Evolutionary conservation across 2,113 vertebrate genomes (phyloP), one percentile per base, ranked within the genome.

Genomic region (Sceloporus undulatus): DNA sequence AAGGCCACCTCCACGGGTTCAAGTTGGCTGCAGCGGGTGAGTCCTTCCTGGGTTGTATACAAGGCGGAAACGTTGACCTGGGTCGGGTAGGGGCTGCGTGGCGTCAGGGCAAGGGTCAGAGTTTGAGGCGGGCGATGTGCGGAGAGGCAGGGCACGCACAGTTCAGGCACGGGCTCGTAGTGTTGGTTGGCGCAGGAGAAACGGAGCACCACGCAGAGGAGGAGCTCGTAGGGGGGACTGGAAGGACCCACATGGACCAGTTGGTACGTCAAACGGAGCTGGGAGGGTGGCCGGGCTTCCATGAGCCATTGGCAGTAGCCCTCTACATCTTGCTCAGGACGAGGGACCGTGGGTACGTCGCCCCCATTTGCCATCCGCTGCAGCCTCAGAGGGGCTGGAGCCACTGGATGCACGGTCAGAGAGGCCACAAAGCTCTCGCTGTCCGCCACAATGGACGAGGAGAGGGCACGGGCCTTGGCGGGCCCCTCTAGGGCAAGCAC

Each of bases 161-260:
- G 76, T 74, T 98, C 96, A 0, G 59, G 76, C 80, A 98, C 88
- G 0, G 96, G 93, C 9, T 95, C 95, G 0, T 97, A 98, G 91
- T 97, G 89, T 1, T 89, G 85, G 66, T 96, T 95, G 0, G 95
- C 94, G 29, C 96, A 92, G 0, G 62, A 91, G 91, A 98, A 98
- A 87, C 97, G 98, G 78, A 99, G 94, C 86, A 93, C 94, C 87
- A 99, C 93, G 16, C 97, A 97, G 82, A 97, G 98, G n/a, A 98
- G 90, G 0, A 97, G 91, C 16, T 97, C 97, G 8, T 88, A 87
- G 1, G 95, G 76, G 1, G 91, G 88, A 0, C 88, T 65, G 0
- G 65, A 85, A 68, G 97, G 96, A 13, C 59, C 87, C 0, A 6
- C 1, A 9, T 84, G 87, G 68, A 82, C 88, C 82, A 99, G 94